phyloP scores from a whole-genome alignment of 2,888 invertebrate genomes.

The Drosophila tanythrix region DNA sequence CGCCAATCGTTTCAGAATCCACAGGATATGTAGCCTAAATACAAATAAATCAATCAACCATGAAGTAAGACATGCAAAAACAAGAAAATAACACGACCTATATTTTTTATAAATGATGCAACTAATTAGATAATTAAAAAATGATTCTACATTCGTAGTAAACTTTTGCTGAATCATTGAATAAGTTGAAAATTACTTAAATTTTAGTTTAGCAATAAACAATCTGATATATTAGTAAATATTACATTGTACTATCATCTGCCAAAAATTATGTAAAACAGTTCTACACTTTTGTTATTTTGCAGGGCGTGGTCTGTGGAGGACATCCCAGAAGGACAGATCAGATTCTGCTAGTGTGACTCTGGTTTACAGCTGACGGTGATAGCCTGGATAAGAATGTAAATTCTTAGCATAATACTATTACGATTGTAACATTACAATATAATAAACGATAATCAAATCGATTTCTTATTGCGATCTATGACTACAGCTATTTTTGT shows the following conservation, averaged over 20 bases:
- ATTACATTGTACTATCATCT: neutral
- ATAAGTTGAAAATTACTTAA: neutral
- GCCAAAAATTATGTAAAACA: neutral
- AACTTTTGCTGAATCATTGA: neutral
- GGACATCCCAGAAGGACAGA: neutral
- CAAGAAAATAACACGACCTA: slow-evolving; percentile 3
- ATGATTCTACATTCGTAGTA: neutral
- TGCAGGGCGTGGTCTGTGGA: neutral
- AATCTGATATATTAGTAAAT: neutral
- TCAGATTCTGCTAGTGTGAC: neutral
- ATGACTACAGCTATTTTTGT: no score
- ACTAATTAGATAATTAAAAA: neutral
- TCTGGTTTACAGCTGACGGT: neutral
- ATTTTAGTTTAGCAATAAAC: neutral
- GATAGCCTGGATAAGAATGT: neutral
- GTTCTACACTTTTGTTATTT: neutral
- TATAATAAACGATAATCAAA: no score
- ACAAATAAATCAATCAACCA: slow-evolving; percentile 14
- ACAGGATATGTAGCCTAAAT: slow-evolving; percentile 43
- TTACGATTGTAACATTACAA: neutral
- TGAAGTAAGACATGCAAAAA: neutral
- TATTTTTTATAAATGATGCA: neutral
- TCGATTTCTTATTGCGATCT: no score
- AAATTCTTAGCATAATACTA: neutral
- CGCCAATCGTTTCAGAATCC: slow-evolving; percentile 32